A percentile compares a stretch with the other conserved stretches of the same genome.
phyloP scores from a whole-genome alignment of 2,797 vertebrate species.

The Otolemur crassicaudatus region DNA sequence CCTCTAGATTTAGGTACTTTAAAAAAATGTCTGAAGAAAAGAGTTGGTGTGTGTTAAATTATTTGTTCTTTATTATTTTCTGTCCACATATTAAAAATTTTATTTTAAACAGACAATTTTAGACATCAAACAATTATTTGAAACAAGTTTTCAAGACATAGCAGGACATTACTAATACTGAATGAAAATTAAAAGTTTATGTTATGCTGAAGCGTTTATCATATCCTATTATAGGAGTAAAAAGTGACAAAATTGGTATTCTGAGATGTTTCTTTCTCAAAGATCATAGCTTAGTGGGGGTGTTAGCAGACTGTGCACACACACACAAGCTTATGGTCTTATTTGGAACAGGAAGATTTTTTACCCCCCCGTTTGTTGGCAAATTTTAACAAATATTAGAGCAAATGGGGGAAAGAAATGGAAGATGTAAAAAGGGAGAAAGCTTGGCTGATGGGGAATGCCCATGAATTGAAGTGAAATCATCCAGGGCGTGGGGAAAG shows the following conservation, averaged over 20 bases:
- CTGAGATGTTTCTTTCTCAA: neutral
- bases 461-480: neutral
- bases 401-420: neutral
- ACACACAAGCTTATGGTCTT: neutral
- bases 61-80: neutral
- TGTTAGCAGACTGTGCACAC: neutral
- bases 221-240: neutral
- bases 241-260: neutral
- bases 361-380: neutral
- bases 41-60: neutral
- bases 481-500: neutral
- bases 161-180: neutral
- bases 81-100: neutral
- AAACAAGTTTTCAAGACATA: neutral
- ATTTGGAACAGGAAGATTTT: neutral
- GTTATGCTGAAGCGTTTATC: neutral
- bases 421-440: neutral
- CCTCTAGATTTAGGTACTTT: neutral
- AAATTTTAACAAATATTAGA: neutral
- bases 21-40: neutral
- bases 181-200: neutral
- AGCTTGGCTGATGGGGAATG: neutral
- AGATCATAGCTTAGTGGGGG: neutral
- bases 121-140: neutral
- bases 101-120: neutral